Percentiles rank a stretch among this genome's conserved stretches.
Conservation (phyloP, 2,113 vertebrate genomes). For the Cochlearius cochlearius region DNA sequence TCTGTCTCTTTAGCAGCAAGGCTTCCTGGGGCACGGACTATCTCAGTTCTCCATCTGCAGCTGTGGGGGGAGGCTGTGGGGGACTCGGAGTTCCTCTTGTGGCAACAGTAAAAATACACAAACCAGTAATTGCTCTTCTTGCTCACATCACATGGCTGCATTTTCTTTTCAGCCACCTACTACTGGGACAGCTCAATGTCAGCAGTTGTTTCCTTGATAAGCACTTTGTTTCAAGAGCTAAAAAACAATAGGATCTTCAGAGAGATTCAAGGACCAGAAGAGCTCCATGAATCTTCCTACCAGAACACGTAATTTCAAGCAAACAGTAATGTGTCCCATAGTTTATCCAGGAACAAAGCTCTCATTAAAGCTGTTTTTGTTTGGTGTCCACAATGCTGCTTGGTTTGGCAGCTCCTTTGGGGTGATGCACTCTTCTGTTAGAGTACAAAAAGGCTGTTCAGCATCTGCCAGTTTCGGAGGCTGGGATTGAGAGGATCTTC, state of each 20-base stretch:
- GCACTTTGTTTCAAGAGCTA: slow-evolving; percentile 9
- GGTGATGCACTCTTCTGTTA: slow-evolving; percentile 35
- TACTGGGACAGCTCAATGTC: not conserved
- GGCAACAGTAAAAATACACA: slow-evolving; percentile 45
- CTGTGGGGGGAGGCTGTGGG: not conserved
- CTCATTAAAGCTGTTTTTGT: slow-evolving; percentile 51
- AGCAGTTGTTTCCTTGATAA: slow-evolving; percentile 50
- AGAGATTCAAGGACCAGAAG: slow-evolving; percentile 7
- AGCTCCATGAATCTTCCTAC: slow-evolving; percentile 1
- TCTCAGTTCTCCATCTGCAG: slow-evolving; percentile 30
- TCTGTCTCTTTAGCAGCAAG: not conserved
- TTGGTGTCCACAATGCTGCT: slow-evolving; percentile 41
- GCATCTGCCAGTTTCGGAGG: slow-evolving; percentile 49
- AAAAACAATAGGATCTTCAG: slow-evolving; percentile 18
- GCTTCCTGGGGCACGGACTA: slow-evolving; percentile 14
- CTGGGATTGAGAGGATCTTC: slow-evolving; percentile 35
- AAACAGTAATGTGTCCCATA: not conserved
- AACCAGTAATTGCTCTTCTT: not conserved
- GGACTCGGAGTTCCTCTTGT: slow-evolving; percentile 7
- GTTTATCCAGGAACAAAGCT: slow-evolving; percentile 31
- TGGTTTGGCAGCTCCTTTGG: slow-evolving; percentile 41
- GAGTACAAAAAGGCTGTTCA: slow-evolving; percentile 47
- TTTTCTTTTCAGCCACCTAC: slow-evolving; percentile 22
- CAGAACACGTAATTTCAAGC: not conserved
- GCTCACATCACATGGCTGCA: not conserved